These are phyloP conservation scores for Chelon labrosus DNA, from an alignment of 2,797 vertebrate species.

Conservation along the genomic window DNA sequence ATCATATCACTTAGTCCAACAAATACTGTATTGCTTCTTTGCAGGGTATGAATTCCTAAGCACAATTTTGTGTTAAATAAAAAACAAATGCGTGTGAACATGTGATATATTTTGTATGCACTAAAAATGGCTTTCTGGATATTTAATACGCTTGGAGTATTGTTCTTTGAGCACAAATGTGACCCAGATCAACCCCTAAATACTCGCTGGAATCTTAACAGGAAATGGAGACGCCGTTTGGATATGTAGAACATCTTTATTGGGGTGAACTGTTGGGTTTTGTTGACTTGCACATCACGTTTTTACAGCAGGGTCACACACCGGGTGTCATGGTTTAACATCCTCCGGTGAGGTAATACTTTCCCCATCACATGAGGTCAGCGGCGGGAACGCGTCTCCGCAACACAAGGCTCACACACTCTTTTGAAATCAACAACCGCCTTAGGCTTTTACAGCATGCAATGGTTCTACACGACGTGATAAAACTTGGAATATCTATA, in stretches of 20 bases:
- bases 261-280: constrained; percentile 47
- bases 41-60: constrained; percentile 36
- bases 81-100: constrained; percentile 23
- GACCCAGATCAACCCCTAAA: neutral
- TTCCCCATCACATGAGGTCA: constrained; percentile 28
- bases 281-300: constrained; percentile 47
- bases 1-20: constrained; percentile 15
- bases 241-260: constrained; percentile 67
- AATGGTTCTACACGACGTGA: constrained; percentile 40
- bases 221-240: constrained; percentile 5
- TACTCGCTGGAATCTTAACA: neutral
- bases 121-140: neutral
- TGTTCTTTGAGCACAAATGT: neutral
- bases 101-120: neutral
- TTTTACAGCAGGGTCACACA: constrained; percentile 60
- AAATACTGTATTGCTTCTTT: constrained; percentile 32
- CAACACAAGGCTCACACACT: constrained; percentile 50
- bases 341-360: constrained; percentile 45
- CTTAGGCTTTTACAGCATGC: constrained; percentile 69
- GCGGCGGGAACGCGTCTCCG: constrained; percentile 34
- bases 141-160: neutral
- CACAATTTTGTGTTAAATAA: constrained; percentile 66
- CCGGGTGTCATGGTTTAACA: constrained; percentile 37
- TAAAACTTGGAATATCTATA: constrained; percentile 60
- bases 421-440: constrained; percentile 56